phyloP scores from a whole-genome alignment of 1,140 invertebrate genomes.

The Drosophila lacertosa region DNA sequence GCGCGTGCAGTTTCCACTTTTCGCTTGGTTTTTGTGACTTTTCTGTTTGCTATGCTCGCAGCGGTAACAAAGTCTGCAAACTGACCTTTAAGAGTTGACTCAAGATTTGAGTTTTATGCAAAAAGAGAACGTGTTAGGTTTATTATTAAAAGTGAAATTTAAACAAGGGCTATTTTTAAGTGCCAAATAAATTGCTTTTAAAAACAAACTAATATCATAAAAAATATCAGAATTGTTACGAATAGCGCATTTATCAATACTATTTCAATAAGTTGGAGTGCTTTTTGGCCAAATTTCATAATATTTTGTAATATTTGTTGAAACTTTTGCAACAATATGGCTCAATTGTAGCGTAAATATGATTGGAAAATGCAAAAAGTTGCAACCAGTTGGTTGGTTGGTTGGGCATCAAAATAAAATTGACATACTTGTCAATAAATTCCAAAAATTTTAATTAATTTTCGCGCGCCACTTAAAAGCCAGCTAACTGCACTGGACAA shows the following conservation, averaged over 20 bases:
- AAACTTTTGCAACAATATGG: neutral
- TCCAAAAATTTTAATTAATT: conserved; percentile 77
- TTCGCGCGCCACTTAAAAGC: conserved; percentile 77
- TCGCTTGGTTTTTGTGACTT: conserved; percentile 59
- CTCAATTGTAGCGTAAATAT: conserved; percentile 21
- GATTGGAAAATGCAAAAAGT: conserved; percentile 1
- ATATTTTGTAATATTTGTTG: conserved; percentile 11
- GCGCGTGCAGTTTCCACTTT: conserved; percentile 50
- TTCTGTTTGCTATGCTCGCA: conserved; percentile 56
- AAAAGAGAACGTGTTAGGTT: too few relatives aligned
- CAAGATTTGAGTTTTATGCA: too few relatives aligned
- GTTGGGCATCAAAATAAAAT: conserved; percentile 44
- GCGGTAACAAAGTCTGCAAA: conserved; percentile 23
- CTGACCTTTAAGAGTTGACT: conserved; percentile 22
- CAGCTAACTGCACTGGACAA: conserved; percentile 27
- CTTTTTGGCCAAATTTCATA: neutral
- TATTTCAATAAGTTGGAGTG: neutral
- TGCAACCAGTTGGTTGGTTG: conserved; percentile 1
- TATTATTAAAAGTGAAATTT: too few relatives aligned
- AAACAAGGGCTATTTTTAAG: too few relatives aligned
- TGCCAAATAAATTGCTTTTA: too few relatives aligned
- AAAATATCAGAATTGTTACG: neutral
- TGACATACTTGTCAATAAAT: conserved; percentile 75
- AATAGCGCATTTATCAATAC: neutral
- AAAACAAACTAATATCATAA: too few relatives aligned